phyloP scores from a whole-genome alignment of 2,113 vertebrate species.

The Clinocottus analis region DNA sequence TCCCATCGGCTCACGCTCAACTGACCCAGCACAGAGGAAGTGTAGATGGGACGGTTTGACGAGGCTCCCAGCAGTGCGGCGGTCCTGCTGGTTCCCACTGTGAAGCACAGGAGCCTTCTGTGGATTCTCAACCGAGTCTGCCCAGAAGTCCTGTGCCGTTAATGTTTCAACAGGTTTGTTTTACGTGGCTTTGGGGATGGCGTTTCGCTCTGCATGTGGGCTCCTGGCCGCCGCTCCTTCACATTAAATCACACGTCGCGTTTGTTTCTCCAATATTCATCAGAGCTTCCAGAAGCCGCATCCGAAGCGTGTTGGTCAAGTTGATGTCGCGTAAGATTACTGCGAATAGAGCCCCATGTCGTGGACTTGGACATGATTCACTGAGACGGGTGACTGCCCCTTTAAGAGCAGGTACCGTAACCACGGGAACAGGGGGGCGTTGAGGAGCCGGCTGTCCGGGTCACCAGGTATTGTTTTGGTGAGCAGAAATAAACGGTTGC shows the following conservation, averaged over 20 bases:
- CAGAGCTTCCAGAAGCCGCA: conserved; percentile 16
- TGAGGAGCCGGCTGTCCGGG: no score
- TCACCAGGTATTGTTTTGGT: no score
- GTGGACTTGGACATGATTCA: no score
- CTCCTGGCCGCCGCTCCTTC: conserved; percentile 37
- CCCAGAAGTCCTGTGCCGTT: conserved; percentile 53
- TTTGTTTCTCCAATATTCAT: conserved; percentile 55
- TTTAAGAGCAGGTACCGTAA: no score
- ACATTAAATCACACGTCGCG: conserved; percentile 54
- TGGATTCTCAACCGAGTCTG: conserved; percentile 33
- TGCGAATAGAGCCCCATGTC: no score
- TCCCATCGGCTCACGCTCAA: conserved; percentile 62
- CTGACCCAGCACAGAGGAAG: conserved; percentile 63
- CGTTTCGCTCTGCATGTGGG: conserved; percentile 10
- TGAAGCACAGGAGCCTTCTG: conserved; percentile 56
- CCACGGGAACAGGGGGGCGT: no score
- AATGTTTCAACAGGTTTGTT: conserved; percentile 74
- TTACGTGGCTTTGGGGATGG: conserved; percentile 57
- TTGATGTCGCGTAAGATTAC: background rate
- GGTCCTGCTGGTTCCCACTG: conserved; percentile 26
- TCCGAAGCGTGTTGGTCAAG: conserved; percentile 15
- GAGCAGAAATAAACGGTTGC: no score
- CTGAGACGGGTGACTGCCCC: no score
- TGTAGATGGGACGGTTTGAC: conserved; percentile 44
- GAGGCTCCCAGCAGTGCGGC: conserved; percentile 30